phyloP scores from a whole-genome alignment of 1,140 invertebrate species.

The Aphaenogaster rudis region DNA sequence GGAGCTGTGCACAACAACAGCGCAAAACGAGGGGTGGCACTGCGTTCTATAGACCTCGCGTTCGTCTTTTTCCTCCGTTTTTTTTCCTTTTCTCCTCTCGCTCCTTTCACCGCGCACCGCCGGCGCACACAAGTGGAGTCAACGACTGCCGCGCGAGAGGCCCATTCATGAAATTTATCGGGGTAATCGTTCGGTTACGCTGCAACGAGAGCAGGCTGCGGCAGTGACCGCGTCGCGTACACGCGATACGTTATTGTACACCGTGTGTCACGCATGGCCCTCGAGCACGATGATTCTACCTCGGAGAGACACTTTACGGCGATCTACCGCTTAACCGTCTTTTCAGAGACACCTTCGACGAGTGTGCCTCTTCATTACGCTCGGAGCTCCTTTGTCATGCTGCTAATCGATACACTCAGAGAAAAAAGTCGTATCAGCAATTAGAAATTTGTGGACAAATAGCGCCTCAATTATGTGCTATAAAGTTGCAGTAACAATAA shows the following conservation, averaged over 20 bases:
- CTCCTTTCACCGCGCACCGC: constrained; percentile 61
- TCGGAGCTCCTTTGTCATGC: neutral
- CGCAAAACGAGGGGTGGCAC: constrained; percentile 30
- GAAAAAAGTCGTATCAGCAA: too few species aligned
- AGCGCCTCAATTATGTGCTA: too few species aligned
- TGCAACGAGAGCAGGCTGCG: constrained; percentile 20
- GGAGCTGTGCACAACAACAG: constrained; percentile 44
- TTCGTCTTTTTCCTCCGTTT: neutral
- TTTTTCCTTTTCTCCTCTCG: constrained; percentile 26
- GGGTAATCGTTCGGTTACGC: constrained; percentile 72
- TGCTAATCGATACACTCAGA: neutral
- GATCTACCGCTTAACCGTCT: constrained; percentile 3
- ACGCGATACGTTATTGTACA: constrained; percentile 45
- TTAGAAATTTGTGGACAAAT: too few species aligned
- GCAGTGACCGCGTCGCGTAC: constrained; percentile 28
- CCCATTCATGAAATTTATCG: constrained; percentile 79
- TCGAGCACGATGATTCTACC: constrained; percentile 16
- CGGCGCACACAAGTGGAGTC: constrained; percentile 67
- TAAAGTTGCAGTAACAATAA: too few species aligned
- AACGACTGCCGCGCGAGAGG: constrained; percentile 68
- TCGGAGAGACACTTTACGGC: constrained; percentile 2
- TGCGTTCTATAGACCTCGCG: constrained; percentile 36
- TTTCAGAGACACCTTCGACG: constrained; percentile 45
- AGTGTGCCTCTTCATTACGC: neutral
- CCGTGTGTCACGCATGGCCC: constrained; percentile 7